A percentile compares a stretch with the other conserved stretches of the same genome.
These are phyloP conservation scores for Rhinella marina DNA, from an alignment of 2,797 vertebrate species.

Conservation along the genomic window DNA sequence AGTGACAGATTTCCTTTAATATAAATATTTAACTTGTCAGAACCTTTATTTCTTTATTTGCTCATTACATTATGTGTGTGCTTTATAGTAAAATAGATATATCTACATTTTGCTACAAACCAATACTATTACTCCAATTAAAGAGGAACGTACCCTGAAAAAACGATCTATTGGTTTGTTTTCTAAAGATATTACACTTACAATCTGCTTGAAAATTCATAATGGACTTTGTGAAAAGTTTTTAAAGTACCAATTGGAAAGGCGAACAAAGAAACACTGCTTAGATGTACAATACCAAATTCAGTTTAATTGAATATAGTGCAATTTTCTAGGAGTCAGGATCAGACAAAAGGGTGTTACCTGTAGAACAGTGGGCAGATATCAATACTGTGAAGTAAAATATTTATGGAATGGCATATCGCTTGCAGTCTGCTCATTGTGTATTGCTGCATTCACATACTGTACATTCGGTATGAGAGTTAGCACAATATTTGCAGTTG, in stretches of 20 bases:
- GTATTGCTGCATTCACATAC: neutral
- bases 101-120: constrained; percentile 45
- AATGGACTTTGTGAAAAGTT: constrained; percentile 35
- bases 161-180: constrained; percentile 10
- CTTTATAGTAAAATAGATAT: constrained; percentile 35
- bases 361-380: neutral
- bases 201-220: neutral
- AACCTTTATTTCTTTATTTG: constrained; percentile 42
- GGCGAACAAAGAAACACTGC: neutral
- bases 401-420: neutral
- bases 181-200: constrained; percentile 32
- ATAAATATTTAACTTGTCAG: constrained; percentile 41
- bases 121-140: constrained; percentile 1
- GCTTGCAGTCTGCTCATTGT: neutral
- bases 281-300: neutral
- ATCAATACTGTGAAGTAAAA: neutral
- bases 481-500: neutral
- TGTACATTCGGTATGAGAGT: neutral
- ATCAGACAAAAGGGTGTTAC: neutral
- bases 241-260: neutral
- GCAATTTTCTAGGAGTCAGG: neutral
- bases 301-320: constrained; percentile 11
- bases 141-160: constrained; percentile 3
- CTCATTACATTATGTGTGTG: neutral
- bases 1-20: too few relatives aligned